Percentiles rank a stretch among this genome's conserved stretches.
phyloP scores from a whole-genome alignment of 2,888 invertebrate species.

The Heliconius ethilla region DNA sequence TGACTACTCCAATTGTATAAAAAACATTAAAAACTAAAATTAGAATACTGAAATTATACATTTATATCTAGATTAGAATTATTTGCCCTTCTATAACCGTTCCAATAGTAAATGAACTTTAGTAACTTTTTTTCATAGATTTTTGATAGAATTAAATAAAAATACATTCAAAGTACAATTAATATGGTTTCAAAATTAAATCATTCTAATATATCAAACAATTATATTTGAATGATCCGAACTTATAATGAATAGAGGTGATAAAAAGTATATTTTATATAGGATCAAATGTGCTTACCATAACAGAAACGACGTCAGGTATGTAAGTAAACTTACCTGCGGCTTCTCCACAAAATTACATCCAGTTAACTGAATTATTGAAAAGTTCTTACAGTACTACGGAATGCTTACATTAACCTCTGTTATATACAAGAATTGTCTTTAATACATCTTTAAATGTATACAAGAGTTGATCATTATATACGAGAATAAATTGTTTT shows the following conservation, averaged over 20 bases:
- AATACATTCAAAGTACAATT: background rate
- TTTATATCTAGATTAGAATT: no score
- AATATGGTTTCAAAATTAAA: background rate
- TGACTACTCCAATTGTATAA: no score
- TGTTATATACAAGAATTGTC: background rate
- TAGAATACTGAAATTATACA: no score
- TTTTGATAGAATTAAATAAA: background rate
- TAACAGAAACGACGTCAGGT: slow-evolving; percentile 34
- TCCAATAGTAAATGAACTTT: no score
- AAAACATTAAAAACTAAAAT: no score
- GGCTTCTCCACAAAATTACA: slow-evolving; percentile 72
- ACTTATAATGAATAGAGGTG: background rate
- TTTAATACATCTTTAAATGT: background rate
- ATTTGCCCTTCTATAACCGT: no score
- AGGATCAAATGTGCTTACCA: slow-evolving; percentile 14
- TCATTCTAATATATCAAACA: background rate
- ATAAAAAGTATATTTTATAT: background rate
- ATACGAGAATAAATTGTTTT: background rate
- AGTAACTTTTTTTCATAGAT: no score
- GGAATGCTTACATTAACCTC: slow-evolving; percentile 18
- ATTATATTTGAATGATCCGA: background rate
- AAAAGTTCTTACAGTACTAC: slow-evolving; percentile 50
- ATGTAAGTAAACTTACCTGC: slow-evolving; percentile 60
- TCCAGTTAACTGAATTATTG: slow-evolving; percentile 73
- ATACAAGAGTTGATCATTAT: background rate